Base-by-base conservation (phyloP, 1,140 invertebrate genomes). In the Nilaparvata lugens region DNA sequence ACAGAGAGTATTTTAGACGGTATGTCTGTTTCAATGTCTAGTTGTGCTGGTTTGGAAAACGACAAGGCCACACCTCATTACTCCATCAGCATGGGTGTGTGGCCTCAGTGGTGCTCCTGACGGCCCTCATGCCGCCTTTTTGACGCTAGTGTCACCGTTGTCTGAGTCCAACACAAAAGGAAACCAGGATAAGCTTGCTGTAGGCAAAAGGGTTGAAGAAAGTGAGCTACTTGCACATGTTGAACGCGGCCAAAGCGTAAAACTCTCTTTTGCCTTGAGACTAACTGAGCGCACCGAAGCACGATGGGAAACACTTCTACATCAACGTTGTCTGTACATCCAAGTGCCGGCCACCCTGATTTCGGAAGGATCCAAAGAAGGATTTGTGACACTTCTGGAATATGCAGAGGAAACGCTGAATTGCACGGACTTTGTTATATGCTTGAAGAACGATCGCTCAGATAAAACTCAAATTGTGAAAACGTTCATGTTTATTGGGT, bases 61-160 rank as follows among this genome's bases (percentile, higher is more conserved):
- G 64, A 62, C 31, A 57, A 59, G 59, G 55, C 58, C 25, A 55
- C 25, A 45, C 53, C 60, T 60, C 83, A 82, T 71, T 91, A 84
- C 75, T 87, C 83, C 81, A 87, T 93, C 82, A 87, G 87, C 85
- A 89, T 96, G 87, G 93, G 93, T 78, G 86, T 92, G 81, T 93
- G 93, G 92, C 93, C 93, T 95, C 91, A 87, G 91, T 94, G 89
- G 91, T 91, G 87, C 81, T 90, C 88, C 91, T 95, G 92, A 91
- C 91, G 89, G 79, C 79, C 87, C 88, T 86, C 86, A 86, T 81
- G 82, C 84, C 83, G 83, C 81, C 76, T 67, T 71, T 67, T 70
- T 73, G 78, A 81, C 75, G 76, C 78, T 82, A 82, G 75, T 80
- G 75, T 71, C 72, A 78, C 81, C 81, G 77, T 78, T 72, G 74